Base-by-base conservation (phyloP, 2,797 vertebrate genomes). In the Echiichthys vipera region DNA sequence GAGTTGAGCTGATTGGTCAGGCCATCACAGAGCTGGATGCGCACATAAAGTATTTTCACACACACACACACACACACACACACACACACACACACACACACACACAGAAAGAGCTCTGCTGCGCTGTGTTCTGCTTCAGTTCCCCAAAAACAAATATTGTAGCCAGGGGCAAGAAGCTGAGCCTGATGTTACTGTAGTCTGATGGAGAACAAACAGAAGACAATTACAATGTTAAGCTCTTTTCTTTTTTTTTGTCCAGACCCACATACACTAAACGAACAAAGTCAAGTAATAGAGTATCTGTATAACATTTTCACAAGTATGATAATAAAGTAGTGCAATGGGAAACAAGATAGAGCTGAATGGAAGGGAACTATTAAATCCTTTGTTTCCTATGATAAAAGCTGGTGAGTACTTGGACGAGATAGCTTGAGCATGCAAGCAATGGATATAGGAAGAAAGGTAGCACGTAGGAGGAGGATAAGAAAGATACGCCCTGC, bases 121-220 rank as follows among this genome's bases (percentile, higher is more conserved):
- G n/a, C n/a, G n/a, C n/a, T 74, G 71, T 57, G 71, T 83, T 89
- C 68, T 85, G 87, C 84, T 84, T 83, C 70, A 6, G 67, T 84
- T 82, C 72, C 70, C 51, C 45, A 51, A 85, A 77, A 86, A 58
- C 49, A 51, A 57, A 74, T 84, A 86, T 58, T 78, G 65, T 78
- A 78, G 81, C 91, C 71, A 0, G 18, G 22, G 83, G 89, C 78
- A 57, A 81, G 75, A 83, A 78, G 81, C 85, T 85, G 63, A 72
- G 84, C 73, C 72, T 53, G 61, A 80, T 84, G 78, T 81, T 83
- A 72, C 83, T 86, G 77, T 37, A 74, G 51, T 58, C 46, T 42
- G 27, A 77, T 75, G 61, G 70, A 84, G 63, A 84, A 77, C 56
- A 81, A 89, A 89, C 46, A 80, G 61, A 76, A 49, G 24, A 61